Evolutionary conservation across 2,113 vertebrate species (phyloP).

Genomic region (Lates calcarifer): DNA sequence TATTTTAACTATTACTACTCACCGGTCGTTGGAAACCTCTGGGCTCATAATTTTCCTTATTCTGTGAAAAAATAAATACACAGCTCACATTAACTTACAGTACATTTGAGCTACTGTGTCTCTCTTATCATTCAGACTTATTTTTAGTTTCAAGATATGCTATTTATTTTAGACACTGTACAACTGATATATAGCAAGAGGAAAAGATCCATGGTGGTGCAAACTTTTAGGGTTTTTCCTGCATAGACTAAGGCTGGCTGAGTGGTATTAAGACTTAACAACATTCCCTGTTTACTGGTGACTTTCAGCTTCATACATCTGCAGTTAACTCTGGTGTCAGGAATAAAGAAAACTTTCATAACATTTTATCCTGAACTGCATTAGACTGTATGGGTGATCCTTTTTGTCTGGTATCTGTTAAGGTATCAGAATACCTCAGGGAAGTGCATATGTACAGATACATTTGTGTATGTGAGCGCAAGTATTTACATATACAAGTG

Average conservation of each 20-base stretch:
- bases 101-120: background rate
- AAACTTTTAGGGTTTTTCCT: background rate
- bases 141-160: background rate
- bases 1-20: slow-evolving; percentile 32
- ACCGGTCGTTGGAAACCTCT: slow-evolving; percentile 69
- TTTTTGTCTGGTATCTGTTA: background rate
- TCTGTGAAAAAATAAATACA: slow-evolving; percentile 68
- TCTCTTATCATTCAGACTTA: background rate
- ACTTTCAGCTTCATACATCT: background rate
- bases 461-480: too few relatives aligned
- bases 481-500: too few relatives aligned
- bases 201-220: background rate
- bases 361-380: background rate
- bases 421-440: too few relatives aligned
- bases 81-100: background rate
- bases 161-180: background rate
- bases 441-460: too few relatives aligned
- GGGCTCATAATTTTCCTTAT: slow-evolving; percentile 84
- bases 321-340: background rate
- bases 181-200: background rate
- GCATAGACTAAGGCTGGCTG: background rate
- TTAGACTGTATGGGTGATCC: background rate
- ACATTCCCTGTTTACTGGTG: background rate
- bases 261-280: background rate
- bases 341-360: background rate